Evolutionary conservation across 2,113 vertebrate species (phyloP).

Genomic region (Vulpes vulpes): DNA sequence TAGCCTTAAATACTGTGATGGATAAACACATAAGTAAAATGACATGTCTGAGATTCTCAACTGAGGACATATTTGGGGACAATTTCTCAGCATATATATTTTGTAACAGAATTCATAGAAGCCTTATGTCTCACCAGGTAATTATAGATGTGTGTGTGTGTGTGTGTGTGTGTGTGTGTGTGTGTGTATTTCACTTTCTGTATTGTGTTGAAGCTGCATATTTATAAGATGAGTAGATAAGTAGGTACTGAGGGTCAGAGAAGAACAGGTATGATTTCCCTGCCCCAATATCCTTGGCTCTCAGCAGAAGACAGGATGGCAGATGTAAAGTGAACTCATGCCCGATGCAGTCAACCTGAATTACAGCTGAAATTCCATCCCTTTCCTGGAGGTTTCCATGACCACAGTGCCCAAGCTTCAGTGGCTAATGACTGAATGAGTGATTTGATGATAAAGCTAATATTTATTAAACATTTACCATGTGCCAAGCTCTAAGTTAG

Average conservation of each 20-base stretch:
- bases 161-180: not conserved
- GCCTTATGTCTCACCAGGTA: not conserved
- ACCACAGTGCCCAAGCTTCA: not conserved
- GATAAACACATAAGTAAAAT: not conserved
- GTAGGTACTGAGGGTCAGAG: not conserved
- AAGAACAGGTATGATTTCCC: not conserved
- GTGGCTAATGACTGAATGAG: not conserved
- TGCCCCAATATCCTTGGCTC: not conserved
- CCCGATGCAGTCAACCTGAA: not conserved
- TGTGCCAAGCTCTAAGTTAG: not conserved
- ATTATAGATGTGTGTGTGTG: not conserved
- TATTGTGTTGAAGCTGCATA: not conserved
- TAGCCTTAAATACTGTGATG: not conserved
- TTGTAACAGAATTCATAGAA: not conserved
- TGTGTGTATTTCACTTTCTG: not conserved
- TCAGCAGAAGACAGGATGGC: not conserved
- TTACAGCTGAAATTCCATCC: not conserved
- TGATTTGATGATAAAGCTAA: not conserved
- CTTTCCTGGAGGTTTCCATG: not conserved
- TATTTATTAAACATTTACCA: not conserved
- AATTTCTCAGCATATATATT: not conserved
- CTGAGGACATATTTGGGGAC: not conserved
- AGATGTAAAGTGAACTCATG: not conserved
- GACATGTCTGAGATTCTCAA: not conserved
- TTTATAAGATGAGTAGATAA: not conserved